phyloP scores from a whole-genome alignment of 2,888 invertebrate genomes.

The Nomada fabriciana region DNA sequence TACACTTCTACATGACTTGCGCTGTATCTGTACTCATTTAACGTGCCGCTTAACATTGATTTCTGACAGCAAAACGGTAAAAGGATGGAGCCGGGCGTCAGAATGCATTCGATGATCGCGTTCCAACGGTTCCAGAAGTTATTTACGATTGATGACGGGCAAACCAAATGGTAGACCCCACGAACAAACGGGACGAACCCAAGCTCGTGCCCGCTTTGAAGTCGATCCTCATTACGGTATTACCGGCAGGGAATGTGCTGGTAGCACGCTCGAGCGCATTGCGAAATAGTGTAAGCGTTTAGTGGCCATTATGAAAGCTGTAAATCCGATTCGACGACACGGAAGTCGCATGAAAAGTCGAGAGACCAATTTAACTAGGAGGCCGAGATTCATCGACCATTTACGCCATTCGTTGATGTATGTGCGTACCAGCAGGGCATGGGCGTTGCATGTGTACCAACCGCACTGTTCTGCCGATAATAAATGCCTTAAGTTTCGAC shows the following conservation, averaged over 20 bases:
- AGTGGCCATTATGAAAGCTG: conserved; percentile 67
- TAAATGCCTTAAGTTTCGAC: conserved; percentile 33
- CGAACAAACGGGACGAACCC: neutral
- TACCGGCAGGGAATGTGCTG: conserved; percentile 33
- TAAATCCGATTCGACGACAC: conserved; percentile 61
- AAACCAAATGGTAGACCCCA: no score
- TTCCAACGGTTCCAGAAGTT: conserved; percentile 19
- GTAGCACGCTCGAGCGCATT: conserved; percentile 56
- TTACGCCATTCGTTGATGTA: conserved; percentile 23
- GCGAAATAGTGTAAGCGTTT: conserved; percentile 65
- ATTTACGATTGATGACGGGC: conserved; percentile 4
- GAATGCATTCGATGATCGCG: conserved; percentile 5
- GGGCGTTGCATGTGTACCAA: conserved; percentile 5
- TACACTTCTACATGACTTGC: no score
- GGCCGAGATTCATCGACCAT: conserved; percentile 38
- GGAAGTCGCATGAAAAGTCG: conserved; percentile 50
- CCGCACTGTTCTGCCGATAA: conserved; percentile 22
- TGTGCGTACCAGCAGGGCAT: neutral
- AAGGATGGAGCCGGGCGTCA: no score
- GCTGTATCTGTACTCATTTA: no score
- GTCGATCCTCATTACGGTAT: conserved; percentile 41
- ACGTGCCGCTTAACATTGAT: neutral
- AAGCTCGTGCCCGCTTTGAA: conserved; percentile 1
- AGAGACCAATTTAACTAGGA: conserved; percentile 18
- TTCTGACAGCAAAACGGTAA: neutral